Evolutionary conservation across 2,888 invertebrate species (phyloP), one percentile per base, ranked within the genome.

Genomic region (Chrysolina oricalcia): DNA sequence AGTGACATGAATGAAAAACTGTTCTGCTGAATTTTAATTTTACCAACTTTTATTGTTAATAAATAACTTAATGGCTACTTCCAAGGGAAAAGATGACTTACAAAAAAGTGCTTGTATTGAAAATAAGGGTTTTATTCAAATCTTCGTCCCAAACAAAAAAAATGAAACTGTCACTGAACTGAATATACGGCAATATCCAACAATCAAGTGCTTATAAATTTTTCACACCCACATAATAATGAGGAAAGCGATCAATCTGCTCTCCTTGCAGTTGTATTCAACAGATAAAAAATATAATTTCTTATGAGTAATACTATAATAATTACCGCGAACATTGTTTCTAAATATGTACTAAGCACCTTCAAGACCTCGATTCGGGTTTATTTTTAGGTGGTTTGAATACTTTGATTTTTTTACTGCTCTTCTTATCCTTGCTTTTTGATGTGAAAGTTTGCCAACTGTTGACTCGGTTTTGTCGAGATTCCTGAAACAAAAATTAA

Each of bases 311-410:
- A 23, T 59, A 27, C 59, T 59, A 62, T 71, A 53, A 48, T 70
- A 40, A 74, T 67, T 59, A 59, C 59, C 35, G 3, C 59, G 15
- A n/a, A 35, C 10, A 56, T 40, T 62, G 56, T 72, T 53, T 66
- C 56, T 35, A 19, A 56, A 27, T 53, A n/a, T 27, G 70, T 35
- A 19, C 50, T 50, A 40, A 15, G 17, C 11, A 23, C 50, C 48
- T 64, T 43, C 23, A 59, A 15, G 94, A 96, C 94, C 97, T 94
- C 69, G 96, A 94, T 89, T 97, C 97, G 0, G 97, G 96, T 89
- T 97, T 97, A 76, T 96, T 96, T 89, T 97, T 97, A 0, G 97
- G 97, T 0, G 97, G 97, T 87, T 95, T 95, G 90, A 97, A 97
- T 40, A 92, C 92, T 89, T 94, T 95, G 82, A 95, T 92, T 87